Evolutionary conservation across 2,797 vertebrate species (phyloP).

Genomic region (Enteromius viviparus): DNA sequence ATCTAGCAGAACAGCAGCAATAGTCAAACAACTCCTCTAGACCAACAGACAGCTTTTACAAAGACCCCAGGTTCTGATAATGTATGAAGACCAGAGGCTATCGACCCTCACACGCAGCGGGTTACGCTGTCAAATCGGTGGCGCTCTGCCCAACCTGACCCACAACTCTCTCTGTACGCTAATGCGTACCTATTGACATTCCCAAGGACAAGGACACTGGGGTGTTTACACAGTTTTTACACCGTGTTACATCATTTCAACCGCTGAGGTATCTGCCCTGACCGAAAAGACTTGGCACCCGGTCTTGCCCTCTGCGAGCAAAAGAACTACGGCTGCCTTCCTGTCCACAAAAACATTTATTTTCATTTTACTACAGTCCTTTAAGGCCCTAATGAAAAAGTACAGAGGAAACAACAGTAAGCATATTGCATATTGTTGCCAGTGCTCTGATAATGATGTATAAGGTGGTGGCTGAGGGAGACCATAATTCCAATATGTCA

Average conservation of each 20-base stretch:
- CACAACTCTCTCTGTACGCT: constrained; percentile 32
- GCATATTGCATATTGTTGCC: constrained; percentile 70
- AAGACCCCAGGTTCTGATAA: constrained; percentile 20
- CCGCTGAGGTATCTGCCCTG: constrained; percentile 63
- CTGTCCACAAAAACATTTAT: constrained; percentile 49
- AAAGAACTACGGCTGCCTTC: constrained; percentile 24
- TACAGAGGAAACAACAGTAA: constrained; percentile 62
- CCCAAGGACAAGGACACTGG: constrained; percentile 77
- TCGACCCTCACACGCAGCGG: constrained; percentile 38
- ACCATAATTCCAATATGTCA: constrained; percentile 83
- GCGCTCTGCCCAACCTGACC: constrained; percentile 40
- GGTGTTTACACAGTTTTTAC: constrained; percentile 78
- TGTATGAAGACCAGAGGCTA: constrained; percentile 41
- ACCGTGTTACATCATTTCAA: constrained; percentile 77
- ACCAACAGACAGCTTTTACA: constrained; percentile 25
- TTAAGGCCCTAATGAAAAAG: constrained; percentile 59
- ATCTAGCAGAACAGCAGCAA: constrained; percentile 58
- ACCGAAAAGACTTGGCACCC: constrained; percentile 70
- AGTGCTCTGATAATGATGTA: constrained; percentile 78
- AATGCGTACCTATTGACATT: constrained; percentile 70
- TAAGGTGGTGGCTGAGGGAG: constrained; percentile 79
- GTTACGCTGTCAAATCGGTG: constrained; percentile 44
- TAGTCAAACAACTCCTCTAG: constrained; percentile 65
- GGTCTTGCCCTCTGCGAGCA: constrained; percentile 36
- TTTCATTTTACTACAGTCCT: constrained; percentile 51